phyloP scores from a whole-genome alignment of 2,888 invertebrate genomes.

The Argynnis bischoffii region DNA sequence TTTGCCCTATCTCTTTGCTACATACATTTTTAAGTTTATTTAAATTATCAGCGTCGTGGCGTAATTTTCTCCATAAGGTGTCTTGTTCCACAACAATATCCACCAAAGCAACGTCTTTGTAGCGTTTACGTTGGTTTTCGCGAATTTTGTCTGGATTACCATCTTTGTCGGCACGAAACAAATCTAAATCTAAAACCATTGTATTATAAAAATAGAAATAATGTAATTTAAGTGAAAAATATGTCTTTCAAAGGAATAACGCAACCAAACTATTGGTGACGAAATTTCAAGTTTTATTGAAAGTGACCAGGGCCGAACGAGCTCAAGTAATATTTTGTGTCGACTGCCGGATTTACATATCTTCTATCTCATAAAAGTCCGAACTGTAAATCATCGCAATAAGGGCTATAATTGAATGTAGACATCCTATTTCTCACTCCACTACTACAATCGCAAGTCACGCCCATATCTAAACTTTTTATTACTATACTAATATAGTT shows the following conservation, averaged over 20 bases:
- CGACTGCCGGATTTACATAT: no score
- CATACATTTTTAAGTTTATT: conserved; percentile 98
- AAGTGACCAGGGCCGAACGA: no score
- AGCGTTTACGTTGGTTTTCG: conserved; percentile 95
- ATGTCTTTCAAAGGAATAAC: neutral
- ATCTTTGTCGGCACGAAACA: conserved; percentile 98
- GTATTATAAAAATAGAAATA: conserved; percentile 42
- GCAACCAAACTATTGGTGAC: conserved; percentile 12
- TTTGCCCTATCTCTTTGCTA: conserved; percentile 98
- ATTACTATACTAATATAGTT: no score
- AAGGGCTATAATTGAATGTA: no score
- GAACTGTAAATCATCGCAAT: no score
- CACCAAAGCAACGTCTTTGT: conserved; percentile 95
- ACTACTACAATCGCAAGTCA: no score
- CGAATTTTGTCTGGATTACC: conserved; percentile 95
- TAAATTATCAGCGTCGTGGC: conserved; percentile 95
- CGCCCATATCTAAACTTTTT: no score
- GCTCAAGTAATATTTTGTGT: no score
- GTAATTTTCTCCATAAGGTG: conserved; percentile 93
- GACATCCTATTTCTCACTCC: no score
- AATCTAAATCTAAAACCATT: conserved; percentile 98
- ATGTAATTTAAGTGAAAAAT: neutral
- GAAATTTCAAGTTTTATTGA: conserved; percentile 8
- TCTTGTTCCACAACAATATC: conserved; percentile 96
- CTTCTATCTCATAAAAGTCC: no score